Percentiles rank a stretch among this genome's conserved stretches.
phyloP scores from a whole-genome alignment of 2,113 vertebrate genomes.

The Taxidea taxus region DNA sequence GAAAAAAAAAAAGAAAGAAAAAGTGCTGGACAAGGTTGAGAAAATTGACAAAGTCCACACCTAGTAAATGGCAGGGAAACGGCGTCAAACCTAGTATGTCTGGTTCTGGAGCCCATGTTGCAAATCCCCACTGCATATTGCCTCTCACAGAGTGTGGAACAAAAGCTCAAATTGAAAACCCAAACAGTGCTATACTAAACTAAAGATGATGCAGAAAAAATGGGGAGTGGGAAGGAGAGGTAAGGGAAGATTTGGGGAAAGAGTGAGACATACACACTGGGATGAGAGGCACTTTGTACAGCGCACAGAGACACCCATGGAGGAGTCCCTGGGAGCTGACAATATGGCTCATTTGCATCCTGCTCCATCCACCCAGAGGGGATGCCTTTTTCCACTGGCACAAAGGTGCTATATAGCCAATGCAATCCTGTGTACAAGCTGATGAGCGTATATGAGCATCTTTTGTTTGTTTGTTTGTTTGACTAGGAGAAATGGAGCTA shows the following conservation, averaged over 20 bases:
- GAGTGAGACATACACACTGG: too few relatives aligned
- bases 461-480: background rate
- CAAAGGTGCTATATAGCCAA: background rate
- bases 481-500: background rate
- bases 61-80: background rate
- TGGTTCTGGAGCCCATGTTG: background rate
- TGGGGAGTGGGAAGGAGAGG: background rate
- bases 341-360: background rate
- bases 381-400: background rate
- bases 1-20: background rate
- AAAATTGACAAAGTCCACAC: background rate
- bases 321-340: background rate
- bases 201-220: background rate
- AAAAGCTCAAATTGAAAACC: background rate
- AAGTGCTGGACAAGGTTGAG: background rate
- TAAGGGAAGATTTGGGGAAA: background rate
- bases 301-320: background rate
- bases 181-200: background rate
- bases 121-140: background rate
- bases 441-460: background rate
- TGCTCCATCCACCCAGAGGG: background rate
- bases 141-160: background rate
- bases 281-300: background rate
- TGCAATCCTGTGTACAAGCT: background rate
- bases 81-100: background rate